Conservation (phyloP, 2,113 vertebrate species). For the Alethe diademata region DNA sequence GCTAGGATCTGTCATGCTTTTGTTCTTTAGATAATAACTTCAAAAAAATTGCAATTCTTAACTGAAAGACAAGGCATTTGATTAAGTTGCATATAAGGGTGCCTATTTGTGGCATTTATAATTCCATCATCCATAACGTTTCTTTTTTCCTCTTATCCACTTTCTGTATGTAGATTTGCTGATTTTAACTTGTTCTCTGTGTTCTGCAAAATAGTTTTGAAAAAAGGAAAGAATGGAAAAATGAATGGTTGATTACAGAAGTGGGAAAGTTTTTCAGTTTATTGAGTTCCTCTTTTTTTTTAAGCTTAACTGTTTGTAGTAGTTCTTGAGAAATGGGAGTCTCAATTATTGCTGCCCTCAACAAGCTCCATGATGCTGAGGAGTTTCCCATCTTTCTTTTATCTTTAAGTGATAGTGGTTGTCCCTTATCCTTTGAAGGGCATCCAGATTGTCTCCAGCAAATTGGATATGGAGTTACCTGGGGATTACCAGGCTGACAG, state of each 20-base stretch:
- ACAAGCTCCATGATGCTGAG: neutral
- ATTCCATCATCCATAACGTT: neutral
- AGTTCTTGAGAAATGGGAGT: neutral
- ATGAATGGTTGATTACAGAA: neutral
- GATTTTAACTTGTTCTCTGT: neutral
- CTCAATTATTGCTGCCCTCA: neutral
- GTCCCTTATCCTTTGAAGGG: neutral
- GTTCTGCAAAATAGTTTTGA: neutral
- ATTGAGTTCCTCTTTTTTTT: neutral
- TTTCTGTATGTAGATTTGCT: neutral
- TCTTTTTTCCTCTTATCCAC: neutral
- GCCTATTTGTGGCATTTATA: neutral
- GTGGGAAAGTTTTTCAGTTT: neutral
- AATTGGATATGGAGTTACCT: neutral
- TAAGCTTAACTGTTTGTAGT: neutral
- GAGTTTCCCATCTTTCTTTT: neutral
- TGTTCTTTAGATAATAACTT: neutral
- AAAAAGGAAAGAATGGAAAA: neutral
- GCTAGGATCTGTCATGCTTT: neutral
- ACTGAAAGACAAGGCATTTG: neutral
- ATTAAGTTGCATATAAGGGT: neutral
- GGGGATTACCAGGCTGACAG: neutral
- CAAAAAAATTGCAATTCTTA: neutral
- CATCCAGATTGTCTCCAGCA: neutral
- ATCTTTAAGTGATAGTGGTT: neutral